Percentiles rank a stretch among this genome's conserved stretches.
Conservation (phyloP, 2,113 vertebrate species). For the Chaetorhynchus papuensis region DNA sequence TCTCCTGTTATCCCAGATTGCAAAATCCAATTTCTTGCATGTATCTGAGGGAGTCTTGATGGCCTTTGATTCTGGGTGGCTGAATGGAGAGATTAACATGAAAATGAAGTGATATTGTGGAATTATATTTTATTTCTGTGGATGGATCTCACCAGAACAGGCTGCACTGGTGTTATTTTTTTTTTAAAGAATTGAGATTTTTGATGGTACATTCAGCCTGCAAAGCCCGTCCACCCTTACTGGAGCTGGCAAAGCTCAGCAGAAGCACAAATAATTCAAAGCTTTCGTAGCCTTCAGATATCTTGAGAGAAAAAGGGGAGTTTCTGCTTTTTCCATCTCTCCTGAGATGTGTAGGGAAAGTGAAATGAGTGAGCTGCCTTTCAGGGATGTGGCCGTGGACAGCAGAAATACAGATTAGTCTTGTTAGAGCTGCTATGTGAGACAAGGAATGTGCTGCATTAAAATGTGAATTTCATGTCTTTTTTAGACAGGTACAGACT, state of each 20-base stretch:
- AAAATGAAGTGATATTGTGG: neutral
- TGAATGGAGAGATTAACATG: neutral
- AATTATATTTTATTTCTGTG: neutral
- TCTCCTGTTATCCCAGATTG: neutral
- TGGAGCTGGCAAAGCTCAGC: neutral
- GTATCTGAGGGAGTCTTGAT: neutral
- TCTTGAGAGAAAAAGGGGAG: neutral
- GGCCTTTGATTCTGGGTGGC: neutral
- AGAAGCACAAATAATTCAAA: constrained; percentile 44
- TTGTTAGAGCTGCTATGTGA: neutral
- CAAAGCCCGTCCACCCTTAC: neutral
- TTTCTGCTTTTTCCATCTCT: neutral
- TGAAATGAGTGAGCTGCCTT: neutral
- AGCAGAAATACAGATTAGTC: neutral
- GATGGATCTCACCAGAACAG: neutral
- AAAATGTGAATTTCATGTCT: neutral
- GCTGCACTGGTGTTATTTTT: neutral
- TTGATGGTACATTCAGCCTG: neutral
- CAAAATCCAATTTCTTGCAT: neutral
- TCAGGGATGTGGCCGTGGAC: neutral
- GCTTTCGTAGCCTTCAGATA: neutral
- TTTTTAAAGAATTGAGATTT: constrained; percentile 9
- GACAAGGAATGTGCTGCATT: neutral
- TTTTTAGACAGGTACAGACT: neutral
- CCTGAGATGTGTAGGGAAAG: neutral